Percentiles rank a stretch among this genome's conserved stretches.
These are phyloP conservation scores for Sclerurus mexicanus DNA, from an alignment of 2,113 vertebrate species.

Conservation along the genomic window DNA sequence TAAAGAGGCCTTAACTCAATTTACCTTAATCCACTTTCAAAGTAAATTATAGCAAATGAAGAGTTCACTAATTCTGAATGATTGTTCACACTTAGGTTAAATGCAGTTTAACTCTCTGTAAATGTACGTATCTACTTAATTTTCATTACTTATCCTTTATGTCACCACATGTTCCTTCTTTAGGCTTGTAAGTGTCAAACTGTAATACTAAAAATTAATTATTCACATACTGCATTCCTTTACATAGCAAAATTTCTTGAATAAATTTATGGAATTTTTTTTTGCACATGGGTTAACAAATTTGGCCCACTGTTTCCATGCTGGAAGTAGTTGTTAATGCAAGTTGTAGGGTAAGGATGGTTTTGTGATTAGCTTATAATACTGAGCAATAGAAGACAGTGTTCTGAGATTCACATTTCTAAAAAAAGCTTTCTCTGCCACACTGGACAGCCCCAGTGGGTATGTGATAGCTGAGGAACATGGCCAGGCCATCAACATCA, in stretches of 20 bases:
- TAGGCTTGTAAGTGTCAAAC: background rate
- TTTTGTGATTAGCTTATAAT: background rate
- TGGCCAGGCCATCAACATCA: background rate
- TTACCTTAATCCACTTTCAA: slow-evolving; percentile 47
- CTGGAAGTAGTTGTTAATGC: background rate
- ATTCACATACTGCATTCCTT: background rate
- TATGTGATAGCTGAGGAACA: background rate
- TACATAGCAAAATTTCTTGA: background rate
- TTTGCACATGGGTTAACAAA: background rate
- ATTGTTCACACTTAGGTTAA: slow-evolving; percentile 46
- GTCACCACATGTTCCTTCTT: background rate
- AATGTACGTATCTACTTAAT: background rate
- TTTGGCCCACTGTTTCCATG: background rate
- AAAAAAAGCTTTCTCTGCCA: background rate
- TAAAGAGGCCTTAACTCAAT: slow-evolving; percentile 45
- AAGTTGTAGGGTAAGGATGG: background rate
- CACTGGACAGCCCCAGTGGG: background rate
- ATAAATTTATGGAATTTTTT: background rate
- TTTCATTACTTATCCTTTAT: background rate
- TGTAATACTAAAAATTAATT: background rate
- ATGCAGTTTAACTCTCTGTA: slow-evolving; percentile 22
- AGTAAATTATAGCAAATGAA: slow-evolving; percentile 49
- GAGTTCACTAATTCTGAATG: slow-evolving; percentile 39
- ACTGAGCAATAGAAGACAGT: background rate
- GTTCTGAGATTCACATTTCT: background rate